phyloP scores from a whole-genome alignment of 2,888 invertebrate species.

The Amorpha juglandis region DNA sequence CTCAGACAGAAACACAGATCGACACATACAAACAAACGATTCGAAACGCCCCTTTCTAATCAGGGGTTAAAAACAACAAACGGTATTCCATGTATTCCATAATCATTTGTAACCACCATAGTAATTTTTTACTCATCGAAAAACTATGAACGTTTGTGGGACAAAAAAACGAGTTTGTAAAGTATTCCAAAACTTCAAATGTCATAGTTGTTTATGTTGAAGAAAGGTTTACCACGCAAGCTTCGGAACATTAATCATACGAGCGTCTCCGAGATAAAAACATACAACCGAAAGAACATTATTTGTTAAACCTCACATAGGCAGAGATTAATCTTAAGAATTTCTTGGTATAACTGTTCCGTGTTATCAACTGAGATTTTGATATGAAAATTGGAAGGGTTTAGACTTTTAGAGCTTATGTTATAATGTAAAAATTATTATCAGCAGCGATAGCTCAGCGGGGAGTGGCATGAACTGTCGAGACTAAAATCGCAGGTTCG shows the following conservation, averaged over 20 bases:
- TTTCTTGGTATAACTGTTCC: slow-evolving; percentile 9
- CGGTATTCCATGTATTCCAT: neutral
- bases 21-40: too few relatives aligned
- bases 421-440: neutral
- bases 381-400: neutral
- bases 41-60: too few relatives aligned
- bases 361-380: slow-evolving; percentile 10
- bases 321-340: slow-evolving; percentile 39
- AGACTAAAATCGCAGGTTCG: too few relatives aligned
- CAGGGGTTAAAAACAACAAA: neutral
- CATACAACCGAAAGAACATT: slow-evolving; percentile 46
- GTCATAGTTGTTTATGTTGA: slow-evolving; percentile 68
- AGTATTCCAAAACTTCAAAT: slow-evolving; percentile 56
- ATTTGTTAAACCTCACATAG: slow-evolving; percentile 41
- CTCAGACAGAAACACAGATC: too few relatives aligned
- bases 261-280: slow-evolving; percentile 69
- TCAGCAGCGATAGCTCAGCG: too few relatives aligned
- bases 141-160: slow-evolving; percentile 11
- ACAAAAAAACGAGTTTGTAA: slow-evolving; percentile 56
- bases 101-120: neutral
- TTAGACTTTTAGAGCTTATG: neutral
- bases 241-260: slow-evolving; percentile 76
- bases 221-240: slow-evolving; percentile 68
- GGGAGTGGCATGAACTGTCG: too few relatives aligned
- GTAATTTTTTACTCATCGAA: slow-evolving; percentile 8